These are phyloP conservation scores for Salpingus planirostris DNA, from an alignment of 2,888 invertebrate species.

Conservation along the genomic window DNA sequence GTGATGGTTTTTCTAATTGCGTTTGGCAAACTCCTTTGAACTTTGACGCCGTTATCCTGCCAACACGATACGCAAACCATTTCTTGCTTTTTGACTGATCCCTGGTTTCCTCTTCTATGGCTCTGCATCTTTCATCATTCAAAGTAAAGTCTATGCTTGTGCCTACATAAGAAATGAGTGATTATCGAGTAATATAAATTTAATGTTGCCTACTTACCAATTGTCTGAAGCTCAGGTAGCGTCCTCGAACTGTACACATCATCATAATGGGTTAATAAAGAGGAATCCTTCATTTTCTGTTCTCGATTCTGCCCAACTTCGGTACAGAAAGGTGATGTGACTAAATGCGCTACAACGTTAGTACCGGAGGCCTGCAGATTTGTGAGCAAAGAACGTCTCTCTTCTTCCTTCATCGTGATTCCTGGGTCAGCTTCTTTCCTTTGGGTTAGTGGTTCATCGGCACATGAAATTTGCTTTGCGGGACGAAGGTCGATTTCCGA, in stretches of 20 bases:
- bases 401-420: no score
- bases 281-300: no score
- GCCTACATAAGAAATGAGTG: not conserved
- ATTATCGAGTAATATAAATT: not conserved
- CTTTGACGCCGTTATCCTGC: conserved; percentile 4
- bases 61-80: conserved; percentile 4
- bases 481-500: not conserved
- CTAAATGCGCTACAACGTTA: not conserved
- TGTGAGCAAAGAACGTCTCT: no score
- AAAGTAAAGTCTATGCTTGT: not conserved
- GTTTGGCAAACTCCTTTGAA: conserved; percentile 3
- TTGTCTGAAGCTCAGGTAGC: not conserved
- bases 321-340: not conserved
- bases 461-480: no score
- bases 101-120: not conserved
- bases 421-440: no score
- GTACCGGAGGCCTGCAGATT: no score
- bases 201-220: not conserved
- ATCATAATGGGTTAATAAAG: no score
- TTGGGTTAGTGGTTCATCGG: no score
- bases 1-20: conserved; percentile 2
- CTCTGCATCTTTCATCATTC: not conserved
- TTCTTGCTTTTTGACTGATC: conserved; percentile 1
- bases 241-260: no score
- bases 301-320: no score